A percentile compares a stretch with the other conserved stretches of the same genome.
phyloP scores from a whole-genome alignment of 2,113 vertebrate species.

The Cyanocitta stelleri region DNA sequence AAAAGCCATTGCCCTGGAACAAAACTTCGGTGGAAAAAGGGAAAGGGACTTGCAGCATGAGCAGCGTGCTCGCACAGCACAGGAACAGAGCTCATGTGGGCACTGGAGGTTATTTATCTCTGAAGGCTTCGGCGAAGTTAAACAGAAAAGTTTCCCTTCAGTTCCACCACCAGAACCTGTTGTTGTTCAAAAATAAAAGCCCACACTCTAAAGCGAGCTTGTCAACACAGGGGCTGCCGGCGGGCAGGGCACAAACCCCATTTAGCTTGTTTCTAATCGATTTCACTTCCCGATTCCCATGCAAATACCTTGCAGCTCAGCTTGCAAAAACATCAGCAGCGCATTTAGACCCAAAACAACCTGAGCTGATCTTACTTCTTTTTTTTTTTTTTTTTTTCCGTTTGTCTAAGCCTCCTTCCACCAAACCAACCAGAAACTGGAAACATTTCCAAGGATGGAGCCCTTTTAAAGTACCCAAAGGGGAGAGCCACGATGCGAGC shows the following conservation, averaged over 20 bases:
- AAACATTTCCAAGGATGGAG: not conserved
- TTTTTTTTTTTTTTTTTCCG: accelerated
- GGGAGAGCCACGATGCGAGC: not conserved
- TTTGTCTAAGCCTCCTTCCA: not conserved
- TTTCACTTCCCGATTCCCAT: slow-evolving; percentile 52
- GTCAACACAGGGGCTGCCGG: not conserved
- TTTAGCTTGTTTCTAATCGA: not conserved
- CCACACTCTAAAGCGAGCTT: accelerated
- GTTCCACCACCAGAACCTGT: not conserved
- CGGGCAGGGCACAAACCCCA: not conserved
- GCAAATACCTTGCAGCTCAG: not conserved
- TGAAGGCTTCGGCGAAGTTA: not conserved
- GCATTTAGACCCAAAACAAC: not conserved
- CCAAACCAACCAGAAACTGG: not conserved
- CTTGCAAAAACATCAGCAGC: not conserved
- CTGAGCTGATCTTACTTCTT: not conserved
- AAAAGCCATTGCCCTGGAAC: accelerated
- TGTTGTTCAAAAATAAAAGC: not conserved
- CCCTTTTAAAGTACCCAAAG: accelerated
- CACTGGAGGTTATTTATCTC: not conserved
- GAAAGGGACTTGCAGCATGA: not conserved
- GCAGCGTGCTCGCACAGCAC: not conserved
- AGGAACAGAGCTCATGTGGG: accelerated
- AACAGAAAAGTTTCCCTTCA: not conserved
- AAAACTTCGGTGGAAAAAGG: not conserved